Percentiles rank a stretch among this genome's conserved stretches.
Evolutionary conservation across 2,113 vertebrate species (phyloP).

Genomic region (Hipposideros armiger): DNA sequence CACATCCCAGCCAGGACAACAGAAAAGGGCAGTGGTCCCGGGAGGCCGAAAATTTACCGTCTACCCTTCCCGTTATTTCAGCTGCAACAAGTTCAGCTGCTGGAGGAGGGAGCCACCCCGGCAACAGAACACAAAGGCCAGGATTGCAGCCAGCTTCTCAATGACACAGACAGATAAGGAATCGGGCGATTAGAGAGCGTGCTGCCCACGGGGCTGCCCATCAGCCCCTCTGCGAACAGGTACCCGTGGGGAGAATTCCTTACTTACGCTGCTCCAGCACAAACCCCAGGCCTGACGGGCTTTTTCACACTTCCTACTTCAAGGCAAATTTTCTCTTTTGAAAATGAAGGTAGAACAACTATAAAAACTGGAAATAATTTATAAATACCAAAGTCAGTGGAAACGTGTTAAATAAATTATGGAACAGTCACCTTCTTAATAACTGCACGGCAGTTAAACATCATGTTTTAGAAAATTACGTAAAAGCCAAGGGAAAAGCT

Average conservation of each 20-base stretch:
- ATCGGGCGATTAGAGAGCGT: slow-evolving; percentile 53
- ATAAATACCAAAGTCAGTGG: slow-evolving; percentile 48
- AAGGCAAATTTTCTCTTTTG: slow-evolving; percentile 53
- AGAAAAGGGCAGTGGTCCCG: neutral
- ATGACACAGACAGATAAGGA: slow-evolving; percentile 72
- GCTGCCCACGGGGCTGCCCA: neutral
- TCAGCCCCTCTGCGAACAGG: neutral
- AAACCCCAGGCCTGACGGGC: neutral
- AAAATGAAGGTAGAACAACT: slow-evolving; percentile 45
- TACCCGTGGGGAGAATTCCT: neutral
- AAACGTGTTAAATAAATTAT: slow-evolving; percentile 57
- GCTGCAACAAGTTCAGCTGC: slow-evolving; percentile 43
- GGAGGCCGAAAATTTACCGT: slow-evolving; percentile 18
- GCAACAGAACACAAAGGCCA: slow-evolving; percentile 57
- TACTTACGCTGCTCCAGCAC: neutral
- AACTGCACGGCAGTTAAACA: slow-evolving; percentile 61
- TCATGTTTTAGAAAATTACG: slow-evolving; percentile 58
- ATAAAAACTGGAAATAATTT: slow-evolving; percentile 65
- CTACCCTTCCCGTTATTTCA: slow-evolving; percentile 20
- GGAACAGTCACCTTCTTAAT: slow-evolving; percentile 48
- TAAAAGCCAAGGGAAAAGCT: slow-evolving; percentile 50
- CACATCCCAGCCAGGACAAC: neutral
- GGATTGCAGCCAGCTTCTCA: slow-evolving; percentile 54
- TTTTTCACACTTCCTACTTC: slow-evolving; percentile 43
- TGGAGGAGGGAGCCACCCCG: neutral